These are phyloP conservation scores for Entomyzon cyanotis DNA, from an alignment of 2,113 vertebrate genomes.

Conservation along the genomic window DNA sequence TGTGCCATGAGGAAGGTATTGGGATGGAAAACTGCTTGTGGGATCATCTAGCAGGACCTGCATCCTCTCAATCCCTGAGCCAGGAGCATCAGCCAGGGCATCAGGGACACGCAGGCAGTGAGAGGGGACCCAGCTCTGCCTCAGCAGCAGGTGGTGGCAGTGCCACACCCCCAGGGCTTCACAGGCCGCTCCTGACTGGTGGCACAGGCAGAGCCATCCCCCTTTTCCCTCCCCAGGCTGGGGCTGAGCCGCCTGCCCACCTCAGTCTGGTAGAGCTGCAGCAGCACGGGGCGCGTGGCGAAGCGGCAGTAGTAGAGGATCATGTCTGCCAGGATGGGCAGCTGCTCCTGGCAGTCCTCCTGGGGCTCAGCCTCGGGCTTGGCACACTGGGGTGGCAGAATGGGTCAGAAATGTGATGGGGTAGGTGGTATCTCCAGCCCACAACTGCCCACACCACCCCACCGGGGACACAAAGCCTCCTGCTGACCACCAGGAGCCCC, in stretches of 20 bases:
- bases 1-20: accelerated
- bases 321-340: conserved; percentile 94
- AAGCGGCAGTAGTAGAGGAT: conserved; percentile 94
- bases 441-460: not conserved
- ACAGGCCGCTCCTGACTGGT: accelerated
- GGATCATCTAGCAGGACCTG: not conserved
- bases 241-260: conserved; percentile 61
- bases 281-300: conserved; percentile 80
- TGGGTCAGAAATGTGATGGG: accelerated
- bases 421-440: not conserved
- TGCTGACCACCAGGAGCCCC: not conserved
- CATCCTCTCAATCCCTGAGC: not conserved
- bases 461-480: accelerated
- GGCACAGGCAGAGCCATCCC: not conserved
- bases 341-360: conserved; percentile 72
- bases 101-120: accelerated
- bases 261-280: conserved; percentile 95
- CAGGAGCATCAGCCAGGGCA: not conserved
- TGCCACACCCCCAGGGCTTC: accelerated
- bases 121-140: not conserved
- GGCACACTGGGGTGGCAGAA: conserved; percentile 72
- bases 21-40: not conserved
- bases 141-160: accelerated
- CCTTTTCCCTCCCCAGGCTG: accelerated
- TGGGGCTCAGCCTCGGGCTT: conserved; percentile 77